Conservation (phyloP, 2,888 invertebrate genomes). For the Pandemis heparana region DNA sequence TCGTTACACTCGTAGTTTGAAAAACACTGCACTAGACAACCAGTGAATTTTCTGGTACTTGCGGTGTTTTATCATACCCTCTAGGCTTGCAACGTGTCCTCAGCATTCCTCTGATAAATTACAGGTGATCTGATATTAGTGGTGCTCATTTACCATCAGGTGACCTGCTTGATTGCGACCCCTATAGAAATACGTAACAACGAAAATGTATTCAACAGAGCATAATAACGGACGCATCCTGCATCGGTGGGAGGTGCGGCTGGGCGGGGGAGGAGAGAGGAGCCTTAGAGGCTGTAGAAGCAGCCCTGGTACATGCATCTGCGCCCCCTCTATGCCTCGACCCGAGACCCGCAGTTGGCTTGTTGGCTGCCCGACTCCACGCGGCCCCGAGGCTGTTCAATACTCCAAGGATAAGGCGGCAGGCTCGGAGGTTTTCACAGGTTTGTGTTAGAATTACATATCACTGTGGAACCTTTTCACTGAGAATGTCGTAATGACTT, state of each 20-base stretch:
- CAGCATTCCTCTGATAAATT: too few relatives aligned
- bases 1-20: too few relatives aligned
- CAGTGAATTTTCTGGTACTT: too few relatives aligned
- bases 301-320: constrained; percentile 93
- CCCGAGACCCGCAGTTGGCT: constrained; percentile 93
- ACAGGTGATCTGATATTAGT: too few relatives aligned
- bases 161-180: too few relatives aligned
- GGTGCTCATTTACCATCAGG: too few relatives aligned
- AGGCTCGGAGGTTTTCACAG: constrained; percentile 92
- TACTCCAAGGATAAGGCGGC: constrained; percentile 90
- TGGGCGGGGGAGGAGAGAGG: constrained; percentile 92
- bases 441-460: constrained; percentile 61
- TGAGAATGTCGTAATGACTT: too few relatives aligned
- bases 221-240: constrained; percentile 87
- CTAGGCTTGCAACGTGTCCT: too few relatives aligned
- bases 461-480: too few relatives aligned
- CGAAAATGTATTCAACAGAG: constrained; percentile 71
- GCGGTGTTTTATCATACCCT: too few relatives aligned
- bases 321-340: constrained; percentile 95
- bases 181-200: background rate
- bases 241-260: constrained; percentile 81
- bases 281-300: constrained; percentile 88
- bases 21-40: too few relatives aligned
- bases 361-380: constrained; percentile 91
- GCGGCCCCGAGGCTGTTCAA: constrained; percentile 91